phyloP scores from a whole-genome alignment of 2,888 invertebrate genomes.

The Teinopalpus imperialis region DNA sequence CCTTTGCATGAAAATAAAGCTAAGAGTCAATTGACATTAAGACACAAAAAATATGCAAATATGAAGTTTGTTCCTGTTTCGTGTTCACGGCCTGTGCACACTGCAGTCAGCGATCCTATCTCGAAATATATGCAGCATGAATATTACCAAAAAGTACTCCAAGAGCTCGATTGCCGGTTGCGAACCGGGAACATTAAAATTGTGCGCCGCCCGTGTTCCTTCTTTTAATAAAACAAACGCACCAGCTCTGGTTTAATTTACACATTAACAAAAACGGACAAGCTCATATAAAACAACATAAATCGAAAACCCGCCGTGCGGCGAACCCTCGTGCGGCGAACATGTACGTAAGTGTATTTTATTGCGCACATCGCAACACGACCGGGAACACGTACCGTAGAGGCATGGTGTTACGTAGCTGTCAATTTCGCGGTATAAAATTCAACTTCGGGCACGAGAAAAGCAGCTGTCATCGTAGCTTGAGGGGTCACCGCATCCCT shows the following conservation, averaged over 20 bases:
- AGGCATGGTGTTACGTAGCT: slow-evolving; percentile 62
- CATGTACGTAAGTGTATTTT: slow-evolving; percentile 57
- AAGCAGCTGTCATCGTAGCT: slow-evolving; percentile 75
- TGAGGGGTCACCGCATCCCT: slow-evolving; percentile 72
- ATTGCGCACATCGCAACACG: slow-evolving; percentile 62
- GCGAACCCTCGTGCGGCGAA: slow-evolving; percentile 47
- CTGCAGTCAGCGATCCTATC: slow-evolving; percentile 15
- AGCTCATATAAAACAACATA: slow-evolving; percentile 69
- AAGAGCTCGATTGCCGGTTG: slow-evolving; percentile 7
- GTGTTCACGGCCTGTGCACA: slow-evolving; percentile 10
- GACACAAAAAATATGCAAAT: slow-evolving; percentile 19
- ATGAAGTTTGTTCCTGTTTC: slow-evolving; percentile 3
- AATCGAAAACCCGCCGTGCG: slow-evolving; percentile 69
- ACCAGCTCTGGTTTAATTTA: slow-evolving; percentile 64
- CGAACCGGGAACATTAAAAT: slow-evolving; percentile 12
- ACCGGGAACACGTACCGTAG: slow-evolving; percentile 54
- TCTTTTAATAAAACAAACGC: slow-evolving; percentile 22
- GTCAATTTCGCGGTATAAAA: slow-evolving; percentile 78
- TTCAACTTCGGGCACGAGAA: slow-evolving; percentile 67
- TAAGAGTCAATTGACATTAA: slow-evolving; percentile 6
- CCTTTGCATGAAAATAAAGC: slow-evolving; percentile 1
- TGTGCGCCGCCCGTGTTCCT: slow-evolving; percentile 20
- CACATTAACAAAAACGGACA: slow-evolving; percentile 76
- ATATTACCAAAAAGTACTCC: slow-evolving; percentile 16
- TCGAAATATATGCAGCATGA: slow-evolving; percentile 11